Evolutionary conservation across 2,113 vertebrate genomes (phyloP), one percentile per base, ranked within the genome.

Genomic region (Chionomys nivalis): DNA sequence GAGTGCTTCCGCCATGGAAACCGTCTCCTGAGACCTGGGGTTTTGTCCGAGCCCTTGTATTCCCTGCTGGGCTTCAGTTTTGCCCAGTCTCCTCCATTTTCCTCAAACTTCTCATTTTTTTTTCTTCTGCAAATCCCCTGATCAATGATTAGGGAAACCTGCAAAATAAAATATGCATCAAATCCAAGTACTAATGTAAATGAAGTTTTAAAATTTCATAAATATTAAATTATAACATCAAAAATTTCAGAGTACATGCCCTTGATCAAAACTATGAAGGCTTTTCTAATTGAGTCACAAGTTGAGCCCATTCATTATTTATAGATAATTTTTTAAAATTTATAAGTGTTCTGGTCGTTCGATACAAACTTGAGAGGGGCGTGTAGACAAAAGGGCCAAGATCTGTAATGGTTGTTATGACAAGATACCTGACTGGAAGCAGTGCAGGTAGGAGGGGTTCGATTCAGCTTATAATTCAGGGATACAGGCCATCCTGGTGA

Each of bases 181-280:
- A 65, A 76, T 81, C 6, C 19, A 63, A 66, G 39, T 14, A 55
- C 63, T 79, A 36, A 61, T 79, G 72, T 16, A 93, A 91, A 89
- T 63, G n/a, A 83, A 28, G 16, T 76, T 76, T 85, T 61, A 63
- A 19, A 86, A 66, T 81, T 2, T 65, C 36, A 83, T 52, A 93
- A 88, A 52, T 93, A 72, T 89, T 52, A 87, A 87, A 72, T 87
- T 83, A 24, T 47, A 52, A 73, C 47, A 70, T 24, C 44, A 93
- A 36, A 14, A 36, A 7, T 47, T 83, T 91, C 91, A 66, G 47
- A 77, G 23, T 70, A 61, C 14, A n/a, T 5, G 7, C 2, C n/a
- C 36, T 89, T 89, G 39, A 63, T 63, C 33, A 93, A 78, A 68
- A 44, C 33, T 23, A 55, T 23, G 10, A 75, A 87, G 31, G 36